Conservation (phyloP, 2,797 vertebrate species). For the Siniperca undulata region DNA sequence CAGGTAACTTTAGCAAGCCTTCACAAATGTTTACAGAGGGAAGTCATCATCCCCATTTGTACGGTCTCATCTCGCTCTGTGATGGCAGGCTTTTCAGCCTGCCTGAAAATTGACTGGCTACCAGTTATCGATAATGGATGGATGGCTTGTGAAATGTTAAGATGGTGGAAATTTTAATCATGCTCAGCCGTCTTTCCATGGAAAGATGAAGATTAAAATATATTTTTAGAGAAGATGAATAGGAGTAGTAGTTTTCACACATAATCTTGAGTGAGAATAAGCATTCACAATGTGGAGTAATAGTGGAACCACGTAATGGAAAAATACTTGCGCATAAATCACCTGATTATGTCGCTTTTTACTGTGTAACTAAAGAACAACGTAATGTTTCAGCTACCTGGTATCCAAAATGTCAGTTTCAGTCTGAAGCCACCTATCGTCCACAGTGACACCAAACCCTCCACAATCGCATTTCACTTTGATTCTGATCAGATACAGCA, state of each 20-base stretch:
- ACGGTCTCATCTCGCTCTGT: too few species aligned
- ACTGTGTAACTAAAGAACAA: not conserved
- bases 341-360: not conserved
- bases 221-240: not conserved
- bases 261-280: not conserved
- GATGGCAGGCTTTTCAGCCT: too few species aligned
- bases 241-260: not conserved
- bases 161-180: not conserved
- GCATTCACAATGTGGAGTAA: not conserved
- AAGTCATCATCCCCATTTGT: too few species aligned
- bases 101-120: too few species aligned
- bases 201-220: not conserved
- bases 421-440: not conserved
- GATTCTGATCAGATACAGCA: not conserved
- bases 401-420: not conserved
- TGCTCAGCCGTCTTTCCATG: not conserved
- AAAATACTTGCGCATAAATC: not conserved
- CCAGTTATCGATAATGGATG: not conserved
- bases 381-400: not conserved
- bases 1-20: too few species aligned
- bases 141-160: slow-evolving; percentile 8
- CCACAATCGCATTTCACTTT: not conserved
- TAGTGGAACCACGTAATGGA: not conserved
- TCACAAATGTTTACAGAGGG: too few species aligned
- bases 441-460: not conserved